Conservation (phyloP, 2,888 invertebrate species). For the Unio pictorum region DNA sequence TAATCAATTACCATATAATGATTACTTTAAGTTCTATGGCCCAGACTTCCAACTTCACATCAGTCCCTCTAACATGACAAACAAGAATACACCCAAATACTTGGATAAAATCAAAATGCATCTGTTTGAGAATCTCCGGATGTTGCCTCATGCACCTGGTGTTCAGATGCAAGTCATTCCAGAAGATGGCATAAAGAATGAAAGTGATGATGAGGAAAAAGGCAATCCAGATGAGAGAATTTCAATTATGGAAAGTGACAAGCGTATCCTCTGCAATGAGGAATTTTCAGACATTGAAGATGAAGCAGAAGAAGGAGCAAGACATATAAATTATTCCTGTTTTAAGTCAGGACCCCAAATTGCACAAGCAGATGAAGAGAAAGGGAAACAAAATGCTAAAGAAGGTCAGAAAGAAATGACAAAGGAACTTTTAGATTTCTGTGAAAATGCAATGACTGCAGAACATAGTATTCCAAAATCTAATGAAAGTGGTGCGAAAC, state of each 20-base stretch:
- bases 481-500: no score
- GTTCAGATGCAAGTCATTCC: slow-evolving; percentile 82
- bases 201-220: slow-evolving; percentile 85
- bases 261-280: slow-evolving; percentile 80
- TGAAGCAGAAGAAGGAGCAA: slow-evolving; percentile 77
- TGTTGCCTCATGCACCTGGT: slow-evolving; percentile 98
- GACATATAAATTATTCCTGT: slow-evolving; percentile 56
- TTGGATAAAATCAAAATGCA: slow-evolving; percentile 95
- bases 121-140: slow-evolving; percentile 95
- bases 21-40: slow-evolving; percentile 78
- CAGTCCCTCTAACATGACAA: slow-evolving; percentile 98
- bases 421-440: background rate
- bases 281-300: slow-evolving; percentile 88
- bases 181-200: slow-evolving; percentile 70
- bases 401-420: background rate
- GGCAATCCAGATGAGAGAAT: slow-evolving; percentile 90
- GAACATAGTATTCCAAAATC: no score
- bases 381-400: slow-evolving; percentile 43
- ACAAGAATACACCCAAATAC: slow-evolving; percentile 98
- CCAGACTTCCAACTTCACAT: slow-evolving; percentile 99
- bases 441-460: background rate
- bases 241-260: slow-evolving; percentile 71
- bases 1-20: slow-evolving; percentile 74
- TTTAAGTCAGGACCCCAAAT: slow-evolving; percentile 62
- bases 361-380: slow-evolving; percentile 50